These are phyloP conservation scores for Temnothorax unifasciatus DNA, from an alignment of 2,888 invertebrate genomes.

Conservation along the genomic window DNA sequence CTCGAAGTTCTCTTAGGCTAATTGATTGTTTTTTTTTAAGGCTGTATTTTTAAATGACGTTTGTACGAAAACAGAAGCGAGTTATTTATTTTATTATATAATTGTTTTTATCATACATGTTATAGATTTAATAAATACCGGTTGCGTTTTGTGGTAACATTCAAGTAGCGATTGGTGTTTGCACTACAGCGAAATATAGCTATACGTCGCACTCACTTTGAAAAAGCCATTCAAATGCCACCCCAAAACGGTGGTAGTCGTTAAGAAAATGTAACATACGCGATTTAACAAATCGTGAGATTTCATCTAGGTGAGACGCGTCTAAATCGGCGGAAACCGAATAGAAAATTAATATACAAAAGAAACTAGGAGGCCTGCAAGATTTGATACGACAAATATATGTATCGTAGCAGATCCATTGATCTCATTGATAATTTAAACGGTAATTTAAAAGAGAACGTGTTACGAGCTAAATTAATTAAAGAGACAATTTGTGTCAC, in stretches of 20 bases:
- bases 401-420: slow-evolving; percentile 7
- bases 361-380: slow-evolving; percentile 33
- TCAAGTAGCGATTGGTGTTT: slow-evolving; percentile 2
- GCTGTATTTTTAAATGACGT: not conserved
- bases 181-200: slow-evolving; percentile 4
- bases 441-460: slow-evolving; percentile 8
- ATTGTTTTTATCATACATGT: slow-evolving; percentile 12
- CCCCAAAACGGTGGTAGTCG: not conserved
- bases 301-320: not conserved
- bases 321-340: slow-evolving; percentile 11
- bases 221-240: not conserved
- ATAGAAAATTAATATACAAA: slow-evolving; percentile 23
- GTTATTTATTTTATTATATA: not conserved
- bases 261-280: slow-evolving; percentile 16
- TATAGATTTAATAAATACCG: not conserved
- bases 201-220: not conserved
- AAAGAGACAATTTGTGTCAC: slow-evolving; percentile 37
- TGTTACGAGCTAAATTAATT: slow-evolving; percentile 26
- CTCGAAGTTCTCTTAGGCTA: slow-evolving; percentile 5
- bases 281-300: not conserved
- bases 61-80: not conserved
- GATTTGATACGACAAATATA: slow-evolving; percentile 4
- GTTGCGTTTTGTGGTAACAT: not conserved
- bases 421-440: not conserved
- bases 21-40: not conserved